Conservation (phyloP, 2,888 invertebrate genomes). For the Eugnorisma glareosa region DNA sequence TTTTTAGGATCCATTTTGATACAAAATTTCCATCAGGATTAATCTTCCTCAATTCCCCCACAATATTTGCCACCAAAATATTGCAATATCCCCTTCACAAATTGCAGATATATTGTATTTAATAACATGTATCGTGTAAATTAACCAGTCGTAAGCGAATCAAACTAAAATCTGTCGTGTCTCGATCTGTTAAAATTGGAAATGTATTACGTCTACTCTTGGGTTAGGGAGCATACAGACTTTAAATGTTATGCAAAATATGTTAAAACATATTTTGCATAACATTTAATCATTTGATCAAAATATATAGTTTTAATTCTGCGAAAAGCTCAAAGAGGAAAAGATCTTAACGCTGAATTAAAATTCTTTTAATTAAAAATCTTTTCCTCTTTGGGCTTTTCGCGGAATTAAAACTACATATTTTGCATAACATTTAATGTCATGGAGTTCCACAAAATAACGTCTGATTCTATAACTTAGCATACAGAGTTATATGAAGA, state of each 20-base stretch:
- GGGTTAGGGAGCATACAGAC: slow-evolving; percentile 58
- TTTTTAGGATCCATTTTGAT: neutral
- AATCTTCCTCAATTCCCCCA: neutral
- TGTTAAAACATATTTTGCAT: too few relatives aligned
- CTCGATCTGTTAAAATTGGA: slow-evolving; percentile 76
- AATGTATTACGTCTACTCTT: slow-evolving; percentile 71
- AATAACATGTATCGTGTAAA: slow-evolving; percentile 49
- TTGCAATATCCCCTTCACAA: slow-evolving; percentile 24
- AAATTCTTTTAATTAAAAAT: too few relatives aligned
- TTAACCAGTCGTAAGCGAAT: slow-evolving; percentile 70
- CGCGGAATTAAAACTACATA: too few relatives aligned
- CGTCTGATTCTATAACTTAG: neutral
- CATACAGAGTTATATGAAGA: slow-evolving; percentile 31
- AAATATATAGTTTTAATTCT: too few relatives aligned
- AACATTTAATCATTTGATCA: too few relatives aligned
- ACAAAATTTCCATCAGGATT: neutral
- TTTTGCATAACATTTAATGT: too few relatives aligned
- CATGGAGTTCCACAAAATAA: too few relatives aligned
- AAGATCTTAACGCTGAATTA: too few relatives aligned
- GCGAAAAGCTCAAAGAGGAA: too few relatives aligned
- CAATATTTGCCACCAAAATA: neutral
- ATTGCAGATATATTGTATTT: slow-evolving; percentile 45
- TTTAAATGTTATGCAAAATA: neutral
- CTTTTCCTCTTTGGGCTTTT: too few relatives aligned
- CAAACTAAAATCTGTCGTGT: slow-evolving; percentile 77